A percentile compares a stretch with the other conserved stretches of the same genome.
Evolutionary conservation across 2,797 vertebrate genomes (phyloP).

Genomic region (Hoplostethus mediterraneus): DNA sequence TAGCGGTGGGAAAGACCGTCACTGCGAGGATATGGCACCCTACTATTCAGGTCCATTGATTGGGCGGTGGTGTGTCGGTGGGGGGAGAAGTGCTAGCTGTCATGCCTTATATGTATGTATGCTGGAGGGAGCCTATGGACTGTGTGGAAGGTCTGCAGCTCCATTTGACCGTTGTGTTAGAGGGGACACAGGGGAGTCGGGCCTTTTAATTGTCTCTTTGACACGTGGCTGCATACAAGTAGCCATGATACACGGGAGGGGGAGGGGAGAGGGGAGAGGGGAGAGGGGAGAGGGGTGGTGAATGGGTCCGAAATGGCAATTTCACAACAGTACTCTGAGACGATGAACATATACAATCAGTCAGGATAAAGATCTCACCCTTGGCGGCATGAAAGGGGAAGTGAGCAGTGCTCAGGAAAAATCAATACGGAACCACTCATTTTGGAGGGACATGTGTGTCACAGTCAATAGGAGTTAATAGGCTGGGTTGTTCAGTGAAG

Average conservation of each 20-base stretch:
- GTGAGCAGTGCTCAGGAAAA: conserved; percentile 96
- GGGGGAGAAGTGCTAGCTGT: conserved; percentile 60
- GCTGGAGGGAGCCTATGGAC: conserved; percentile 43
- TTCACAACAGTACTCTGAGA: conserved; percentile 78
- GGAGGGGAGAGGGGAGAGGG: conserved; percentile 76
- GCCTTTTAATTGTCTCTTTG: conserved; percentile 88
- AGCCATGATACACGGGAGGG: conserved; percentile 84
- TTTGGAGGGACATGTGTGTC: conserved; percentile 99
- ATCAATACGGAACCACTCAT: conserved; percentile 99
- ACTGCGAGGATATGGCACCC: conserved; percentile 67
- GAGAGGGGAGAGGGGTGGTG: conserved; percentile 79
- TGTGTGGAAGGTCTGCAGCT: conserved; percentile 60
- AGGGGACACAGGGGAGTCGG: conserved; percentile 85
- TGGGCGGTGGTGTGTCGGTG: conserved; percentile 62
- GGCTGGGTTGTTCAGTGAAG: conserved; percentile 92
- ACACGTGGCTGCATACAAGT: conserved; percentile 83
- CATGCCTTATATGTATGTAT: conserved; percentile 65
- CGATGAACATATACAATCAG: conserved; percentile 92
- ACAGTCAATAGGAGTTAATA: conserved; percentile 99
- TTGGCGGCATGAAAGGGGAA: conserved; percentile 92
- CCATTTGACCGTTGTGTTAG: conserved; percentile 80
- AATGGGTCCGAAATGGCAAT: conserved; percentile 78
- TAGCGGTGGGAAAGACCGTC: conserved; percentile 66
- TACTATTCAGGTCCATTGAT: conserved; percentile 77
- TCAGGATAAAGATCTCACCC: conserved; percentile 99